Evolutionary conservation across 1,140 invertebrate genomes (phyloP), one percentile per base, ranked within the genome.

Genomic region (Dreissena polymorpha): DNA sequence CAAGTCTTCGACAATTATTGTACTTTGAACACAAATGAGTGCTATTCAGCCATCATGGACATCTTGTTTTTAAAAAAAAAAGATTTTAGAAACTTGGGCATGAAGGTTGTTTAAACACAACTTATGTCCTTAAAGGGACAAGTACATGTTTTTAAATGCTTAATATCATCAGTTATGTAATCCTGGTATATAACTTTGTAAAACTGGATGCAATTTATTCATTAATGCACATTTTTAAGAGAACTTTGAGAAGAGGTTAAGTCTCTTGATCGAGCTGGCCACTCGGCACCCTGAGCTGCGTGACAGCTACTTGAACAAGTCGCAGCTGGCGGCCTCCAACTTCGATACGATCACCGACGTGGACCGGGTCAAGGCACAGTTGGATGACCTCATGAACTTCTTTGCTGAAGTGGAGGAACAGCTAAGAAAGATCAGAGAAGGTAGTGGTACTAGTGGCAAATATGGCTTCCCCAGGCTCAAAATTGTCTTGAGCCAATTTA

Each of bases 361-460:
- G 55, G 85, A 88, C 14, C 74, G 86, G 13, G 90, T 91, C 21
- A 84, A 87, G 65, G 64, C 84, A 67, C 75, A 86, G 14, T 49
- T 92, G 13, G 78, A 91, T 50, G 87, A 87, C n/a, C 82, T 92
- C 55, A 90, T 91, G 73, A 82, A 84, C 55, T 60, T 90, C 0
- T 74, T 92, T 49, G 91, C 91, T 78, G 84, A 89, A 57, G 87
- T 92, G 50, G 91, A 93, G 87, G 83, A 74, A 25, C 76, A 84
- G 65, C 60, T 89, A 57, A 84, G 74, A 29, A 86, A 89, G 79
- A 86, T 84, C 49, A 84, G 84, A 78, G 85, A 87, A 73, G 88
- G 89, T 88, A 80, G n/a, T n/a, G n/a, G n/a, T n/a, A n/a, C n/a
- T n/a, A n/a, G 39, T n/a, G n/a, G n/a, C n/a, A n/a, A n/a, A n/a